A percentile compares a stretch with the other conserved stretches of the same genome.
These are phyloP conservation scores for Ammodytes dubius DNA, from an alignment of 2,113 vertebrate genomes.

Conservation along the genomic window DNA sequence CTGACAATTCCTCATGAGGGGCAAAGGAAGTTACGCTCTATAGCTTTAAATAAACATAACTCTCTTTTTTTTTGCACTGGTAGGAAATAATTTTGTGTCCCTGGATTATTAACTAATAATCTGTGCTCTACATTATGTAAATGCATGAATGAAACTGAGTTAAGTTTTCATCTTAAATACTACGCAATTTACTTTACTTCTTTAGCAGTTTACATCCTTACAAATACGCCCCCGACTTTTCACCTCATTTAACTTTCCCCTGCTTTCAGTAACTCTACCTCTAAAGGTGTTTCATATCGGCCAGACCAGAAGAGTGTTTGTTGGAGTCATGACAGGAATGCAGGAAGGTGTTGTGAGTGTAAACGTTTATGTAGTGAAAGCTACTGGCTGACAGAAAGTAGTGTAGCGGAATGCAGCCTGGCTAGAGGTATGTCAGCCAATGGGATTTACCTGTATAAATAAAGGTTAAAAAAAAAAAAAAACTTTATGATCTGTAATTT, in stretches of 20 bases:
- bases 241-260: background rate
- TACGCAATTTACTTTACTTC: too few species aligned
- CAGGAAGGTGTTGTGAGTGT: slow-evolving; percentile 21
- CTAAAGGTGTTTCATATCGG: slow-evolving; percentile 1
- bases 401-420: slow-evolving; percentile 40
- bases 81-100: background rate
- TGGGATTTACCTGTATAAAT: background rate
- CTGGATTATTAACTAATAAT: background rate
- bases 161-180: background rate
- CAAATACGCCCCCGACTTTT: background rate
- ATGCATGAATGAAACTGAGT: background rate
- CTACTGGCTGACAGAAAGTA: slow-evolving; percentile 45
- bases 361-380: slow-evolving; percentile 8
- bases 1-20: too few species aligned
- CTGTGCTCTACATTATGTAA: background rate
- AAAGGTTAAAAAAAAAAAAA: too few species aligned
- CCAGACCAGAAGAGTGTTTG: background rate
- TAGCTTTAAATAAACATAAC: too few species aligned
- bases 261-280: background rate
- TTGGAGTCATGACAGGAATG: slow-evolving; percentile 34
- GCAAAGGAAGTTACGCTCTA: too few species aligned
- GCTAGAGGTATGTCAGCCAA: background rate
- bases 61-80: too few species aligned
- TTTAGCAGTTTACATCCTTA: background rate
- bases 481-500: slow-evolving; percentile 22